Conservation (phyloP, 1,140 invertebrate species). For the Drosophila mojavensis region DNA sequence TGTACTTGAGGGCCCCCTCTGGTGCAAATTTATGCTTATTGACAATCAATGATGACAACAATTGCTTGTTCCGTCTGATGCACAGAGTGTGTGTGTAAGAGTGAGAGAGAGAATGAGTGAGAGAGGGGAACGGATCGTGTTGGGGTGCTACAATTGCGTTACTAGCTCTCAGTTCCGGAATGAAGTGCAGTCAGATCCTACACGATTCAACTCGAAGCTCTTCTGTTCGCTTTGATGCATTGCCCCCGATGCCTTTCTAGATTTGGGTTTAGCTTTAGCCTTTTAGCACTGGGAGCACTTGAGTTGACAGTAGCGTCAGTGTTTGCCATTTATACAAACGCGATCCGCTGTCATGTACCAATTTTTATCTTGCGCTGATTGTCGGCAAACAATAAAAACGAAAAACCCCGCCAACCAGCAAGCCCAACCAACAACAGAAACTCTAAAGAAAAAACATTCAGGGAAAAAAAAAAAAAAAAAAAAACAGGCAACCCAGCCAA, state of each 20-base stretch:
- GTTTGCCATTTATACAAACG: conserved; percentile 83
- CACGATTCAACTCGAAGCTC: not conserved
- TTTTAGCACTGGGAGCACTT: conserved; percentile 52
- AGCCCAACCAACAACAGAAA: conserved; percentile 27
- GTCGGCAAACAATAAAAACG: conserved; percentile 83
- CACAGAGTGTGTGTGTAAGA: not conserved
- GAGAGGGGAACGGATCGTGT: not conserved
- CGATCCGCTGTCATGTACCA: conserved; percentile 83
- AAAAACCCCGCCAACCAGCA: conserved; percentile 53
- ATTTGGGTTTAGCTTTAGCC: conserved; percentile 17
- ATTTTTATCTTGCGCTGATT: conserved; percentile 83
- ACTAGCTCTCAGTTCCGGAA: conserved; percentile 46
- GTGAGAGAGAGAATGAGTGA: not conserved
- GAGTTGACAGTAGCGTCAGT: conserved; percentile 81
- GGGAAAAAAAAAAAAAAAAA: conserved; percentile 48
- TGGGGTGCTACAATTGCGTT: conserved; percentile 9
- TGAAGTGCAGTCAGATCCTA: not conserved
- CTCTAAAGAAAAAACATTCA: not conserved
- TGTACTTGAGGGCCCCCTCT: conserved; percentile 56
- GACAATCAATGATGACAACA: conserved; percentile 84
- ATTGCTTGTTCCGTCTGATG: conserved; percentile 80
- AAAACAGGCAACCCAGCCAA: conserved; percentile 21
- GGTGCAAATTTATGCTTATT: conserved; percentile 84
- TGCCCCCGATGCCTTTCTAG: conserved; percentile 9
- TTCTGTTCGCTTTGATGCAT: conserved; percentile 3